phyloP scores from a whole-genome alignment of 2,797 vertebrate genomes.

The Tragopan temminckii region DNA sequence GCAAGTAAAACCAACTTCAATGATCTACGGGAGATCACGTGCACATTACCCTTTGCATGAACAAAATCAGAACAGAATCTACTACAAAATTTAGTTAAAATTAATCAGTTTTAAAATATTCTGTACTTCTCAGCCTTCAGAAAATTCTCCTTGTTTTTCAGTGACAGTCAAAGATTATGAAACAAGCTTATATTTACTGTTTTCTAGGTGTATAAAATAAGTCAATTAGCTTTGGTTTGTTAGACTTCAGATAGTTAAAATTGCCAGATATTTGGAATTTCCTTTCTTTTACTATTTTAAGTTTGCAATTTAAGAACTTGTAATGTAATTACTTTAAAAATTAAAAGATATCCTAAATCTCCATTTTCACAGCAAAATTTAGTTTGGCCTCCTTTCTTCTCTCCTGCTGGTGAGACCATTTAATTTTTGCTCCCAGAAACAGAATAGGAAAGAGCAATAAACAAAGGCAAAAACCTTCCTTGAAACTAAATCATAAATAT shows the following conservation, averaged over 20 bases:
- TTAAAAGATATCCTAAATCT: background rate
- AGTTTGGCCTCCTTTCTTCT: background rate
- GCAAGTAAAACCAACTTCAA: background rate
- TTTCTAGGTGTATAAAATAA: background rate
- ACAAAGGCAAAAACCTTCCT: background rate
- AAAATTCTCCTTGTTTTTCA: background rate
- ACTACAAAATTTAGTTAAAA: background rate
- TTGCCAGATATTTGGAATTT: background rate
- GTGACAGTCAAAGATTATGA: background rate
- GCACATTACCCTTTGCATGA: background rate
- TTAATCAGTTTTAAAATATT: background rate
- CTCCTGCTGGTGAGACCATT: background rate
- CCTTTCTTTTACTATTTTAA: background rate
- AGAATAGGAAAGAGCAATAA: background rate
- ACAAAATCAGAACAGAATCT: background rate
- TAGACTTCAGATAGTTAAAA: background rate
- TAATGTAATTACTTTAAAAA: background rate
- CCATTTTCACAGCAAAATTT: background rate
- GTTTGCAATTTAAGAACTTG: background rate
- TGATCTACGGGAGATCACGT: background rate
- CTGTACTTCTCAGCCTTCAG: background rate
- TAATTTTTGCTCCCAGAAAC: background rate
- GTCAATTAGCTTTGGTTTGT: background rate
- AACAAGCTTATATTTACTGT: background rate
- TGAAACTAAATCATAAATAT: background rate